Evolutionary conservation across 2,797 vertebrate species (phyloP).

Genomic region (Clarias fuscus): DNA sequence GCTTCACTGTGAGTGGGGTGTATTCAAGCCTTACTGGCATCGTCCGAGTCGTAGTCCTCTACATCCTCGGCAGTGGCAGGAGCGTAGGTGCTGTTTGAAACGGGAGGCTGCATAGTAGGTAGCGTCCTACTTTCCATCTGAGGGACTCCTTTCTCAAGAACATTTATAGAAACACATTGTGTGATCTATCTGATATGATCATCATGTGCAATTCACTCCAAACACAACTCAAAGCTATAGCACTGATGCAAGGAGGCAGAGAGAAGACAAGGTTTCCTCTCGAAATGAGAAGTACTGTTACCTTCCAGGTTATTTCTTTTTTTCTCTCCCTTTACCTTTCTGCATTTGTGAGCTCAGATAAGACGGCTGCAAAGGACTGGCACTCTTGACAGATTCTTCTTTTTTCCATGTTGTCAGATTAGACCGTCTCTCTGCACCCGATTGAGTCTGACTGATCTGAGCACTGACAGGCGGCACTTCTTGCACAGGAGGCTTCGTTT

Average conservation of each 20-base stretch:
- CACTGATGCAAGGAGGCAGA: neutral
- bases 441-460: slow-evolving; percentile 51
- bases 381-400: slow-evolving; percentile 69
- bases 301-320: neutral
- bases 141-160: slow-evolving; percentile 17
- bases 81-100: slow-evolving; percentile 57
- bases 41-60: slow-evolving; percentile 89
- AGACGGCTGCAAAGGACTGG: slow-evolving; percentile 64
- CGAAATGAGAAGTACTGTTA: neutral
- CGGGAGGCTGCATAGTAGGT: slow-evolving; percentile 43
- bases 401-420: slow-evolving; percentile 70
- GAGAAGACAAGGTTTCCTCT: neutral
- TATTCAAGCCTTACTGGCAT: slow-evolving; percentile 78
- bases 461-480: slow-evolving; percentile 42
- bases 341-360: slow-evolving; percentile 54
- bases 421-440: slow-evolving; percentile 52
- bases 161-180: slow-evolving; percentile 22
- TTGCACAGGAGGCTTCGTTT: slow-evolving; percentile 37
- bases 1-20: slow-evolving; percentile 35
- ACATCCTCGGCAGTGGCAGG: slow-evolving; percentile 70
- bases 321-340: slow-evolving; percentile 64
- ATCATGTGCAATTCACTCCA: neutral
- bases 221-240: neutral
- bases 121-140: slow-evolving; percentile 39
- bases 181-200: neutral